Percentiles rank a stretch among this genome's conserved stretches.
These are phyloP conservation scores for Jordanella pulchra DNA, from an alignment of 2,797 vertebrate species.

Conservation along the genomic window DNA sequence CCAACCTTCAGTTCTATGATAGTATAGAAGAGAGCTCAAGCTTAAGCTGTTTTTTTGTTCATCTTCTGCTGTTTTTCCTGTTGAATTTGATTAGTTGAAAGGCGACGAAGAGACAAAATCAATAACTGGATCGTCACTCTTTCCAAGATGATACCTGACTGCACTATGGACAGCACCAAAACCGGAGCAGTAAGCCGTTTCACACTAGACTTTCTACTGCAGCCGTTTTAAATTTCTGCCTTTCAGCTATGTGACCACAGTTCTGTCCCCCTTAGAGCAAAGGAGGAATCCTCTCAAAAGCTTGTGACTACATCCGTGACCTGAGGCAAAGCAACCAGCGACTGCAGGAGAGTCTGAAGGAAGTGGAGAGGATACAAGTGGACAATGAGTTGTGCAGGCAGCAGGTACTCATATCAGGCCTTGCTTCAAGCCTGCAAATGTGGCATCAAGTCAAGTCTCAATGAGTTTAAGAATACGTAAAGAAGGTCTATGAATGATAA, in stretches of 20 bases:
- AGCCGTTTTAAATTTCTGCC: not conserved
- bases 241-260: conserved; percentile 2
- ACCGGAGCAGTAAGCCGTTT: conserved; percentile 82
- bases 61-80: not conserved
- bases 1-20: not conserved
- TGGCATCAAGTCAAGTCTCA: conserved; percentile 30
- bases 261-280: conserved; percentile 82
- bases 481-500: conserved; percentile 56
- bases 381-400: conserved; percentile 89
- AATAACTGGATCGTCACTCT: conserved; percentile 96
- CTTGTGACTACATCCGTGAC: conserved; percentile 91
- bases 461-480: conserved; percentile 27
- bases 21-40: not conserved
- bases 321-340: conserved; percentile 88
- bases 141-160: conserved; percentile 94
- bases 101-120: conserved; percentile 92
- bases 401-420: conserved; percentile 77
- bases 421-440: conserved; percentile 19
- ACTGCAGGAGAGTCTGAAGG: conserved; percentile 88
- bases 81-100: conserved; percentile 79
- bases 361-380: conserved; percentile 88
- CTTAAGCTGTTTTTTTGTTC: not conserved
- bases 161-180: conserved; percentile 89
- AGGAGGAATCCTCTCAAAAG: conserved; percentile 93
- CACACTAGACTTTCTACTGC: not conserved